Conservation (phyloP, 2,113 vertebrate species). For the Rhombomys opimus region DNA sequence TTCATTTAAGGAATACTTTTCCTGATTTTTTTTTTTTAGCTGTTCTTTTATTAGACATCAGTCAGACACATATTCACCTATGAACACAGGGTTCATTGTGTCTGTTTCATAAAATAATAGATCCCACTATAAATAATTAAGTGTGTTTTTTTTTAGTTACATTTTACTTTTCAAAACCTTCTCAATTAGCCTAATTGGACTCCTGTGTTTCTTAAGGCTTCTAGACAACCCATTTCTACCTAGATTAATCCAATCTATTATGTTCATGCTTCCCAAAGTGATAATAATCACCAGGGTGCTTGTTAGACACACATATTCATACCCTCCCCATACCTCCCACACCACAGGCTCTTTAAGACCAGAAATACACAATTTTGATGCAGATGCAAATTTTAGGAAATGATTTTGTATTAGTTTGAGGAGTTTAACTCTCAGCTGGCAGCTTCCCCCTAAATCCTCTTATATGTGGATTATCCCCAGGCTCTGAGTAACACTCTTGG, state of each 20-base stretch:
- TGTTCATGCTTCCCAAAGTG: conserved; percentile 35
- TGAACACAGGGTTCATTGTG: neutral
- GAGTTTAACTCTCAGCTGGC: conserved; percentile 54
- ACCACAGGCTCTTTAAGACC: conserved; percentile 11
- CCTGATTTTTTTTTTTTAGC: neutral
- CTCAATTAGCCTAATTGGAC: conserved; percentile 67
- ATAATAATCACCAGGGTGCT: neutral
- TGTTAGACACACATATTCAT: conserved; percentile 52
- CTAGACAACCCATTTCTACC: conserved; percentile 57
- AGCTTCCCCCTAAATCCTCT: conserved; percentile 68
- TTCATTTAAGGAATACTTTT: conserved; percentile 45
- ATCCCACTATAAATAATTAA: conserved; percentile 57
- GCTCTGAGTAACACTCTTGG: conserved; percentile 33
- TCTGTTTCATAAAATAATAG: neutral
- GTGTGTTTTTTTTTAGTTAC: conserved; percentile 66
- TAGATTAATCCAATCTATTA: conserved; percentile 60
- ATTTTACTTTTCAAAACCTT: conserved; percentile 55
- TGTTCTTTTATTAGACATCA: neutral
- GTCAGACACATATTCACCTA: neutral
- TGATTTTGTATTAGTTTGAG: conserved; percentile 58
- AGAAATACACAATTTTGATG: conserved; percentile 30
- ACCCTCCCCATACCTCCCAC: neutral
- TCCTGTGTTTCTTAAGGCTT: conserved; percentile 56
- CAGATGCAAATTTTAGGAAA: conserved; percentile 54
- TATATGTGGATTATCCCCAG: conserved; percentile 58